These are phyloP conservation scores for Archocentrus centrarchus DNA, from an alignment of 2,113 vertebrate genomes.

Conservation along the genomic window DNA sequence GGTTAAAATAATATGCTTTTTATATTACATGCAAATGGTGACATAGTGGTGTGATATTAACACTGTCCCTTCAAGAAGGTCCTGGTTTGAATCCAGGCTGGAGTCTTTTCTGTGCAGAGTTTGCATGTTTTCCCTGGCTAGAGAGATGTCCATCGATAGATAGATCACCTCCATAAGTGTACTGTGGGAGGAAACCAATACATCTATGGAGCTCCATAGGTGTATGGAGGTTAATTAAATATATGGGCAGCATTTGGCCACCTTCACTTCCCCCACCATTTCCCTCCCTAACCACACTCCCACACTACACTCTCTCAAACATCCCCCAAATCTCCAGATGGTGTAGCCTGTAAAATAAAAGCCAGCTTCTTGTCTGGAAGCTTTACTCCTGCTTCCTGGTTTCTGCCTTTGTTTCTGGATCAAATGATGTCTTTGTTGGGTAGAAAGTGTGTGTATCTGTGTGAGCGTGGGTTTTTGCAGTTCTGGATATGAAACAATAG, in stretches of 20 bases:
- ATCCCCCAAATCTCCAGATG: neutral
- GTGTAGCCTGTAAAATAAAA: constrained; percentile 29
- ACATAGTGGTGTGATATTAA: too few species aligned
- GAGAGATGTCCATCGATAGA: too few species aligned
- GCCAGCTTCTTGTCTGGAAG: constrained; percentile 9
- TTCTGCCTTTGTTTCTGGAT: constrained; percentile 7
- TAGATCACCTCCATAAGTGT: too few species aligned
- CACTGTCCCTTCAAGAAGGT: too few species aligned
- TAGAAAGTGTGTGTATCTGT: neutral
- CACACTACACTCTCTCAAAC: neutral
- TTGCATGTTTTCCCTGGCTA: too few species aligned
- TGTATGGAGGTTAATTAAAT: too few species aligned
- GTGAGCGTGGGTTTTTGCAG: accelerated
- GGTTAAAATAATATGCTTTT: too few species aligned
- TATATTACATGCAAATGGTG: too few species aligned
- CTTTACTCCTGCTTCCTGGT: constrained; percentile 24
- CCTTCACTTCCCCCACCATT: neutral
- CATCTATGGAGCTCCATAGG: too few species aligned
- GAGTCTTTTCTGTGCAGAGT: too few species aligned
- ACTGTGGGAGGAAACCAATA: too few species aligned
- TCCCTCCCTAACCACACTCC: neutral
- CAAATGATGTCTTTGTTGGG: constrained; percentile 17
- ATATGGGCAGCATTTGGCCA: neutral
- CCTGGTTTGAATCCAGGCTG: too few species aligned
- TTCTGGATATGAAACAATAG: constrained; percentile 1